Evolutionary conservation across 2,113 vertebrate species (phyloP).

Genomic region (Carollia perspicillata): DNA sequence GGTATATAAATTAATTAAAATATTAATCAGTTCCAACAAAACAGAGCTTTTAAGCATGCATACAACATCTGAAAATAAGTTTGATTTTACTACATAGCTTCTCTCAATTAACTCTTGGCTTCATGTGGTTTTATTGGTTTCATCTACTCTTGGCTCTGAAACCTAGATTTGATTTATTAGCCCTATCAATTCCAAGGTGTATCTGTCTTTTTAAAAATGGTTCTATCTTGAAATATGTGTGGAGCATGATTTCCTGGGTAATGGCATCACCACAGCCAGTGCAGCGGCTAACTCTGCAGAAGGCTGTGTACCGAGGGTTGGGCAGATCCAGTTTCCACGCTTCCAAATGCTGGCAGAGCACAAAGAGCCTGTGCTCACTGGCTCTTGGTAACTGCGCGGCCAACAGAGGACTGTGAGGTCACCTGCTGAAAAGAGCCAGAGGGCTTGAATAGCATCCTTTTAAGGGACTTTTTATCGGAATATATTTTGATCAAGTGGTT

Average conservation of each 20-base stretch:
- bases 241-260: neutral
- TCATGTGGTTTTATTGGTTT: neutral
- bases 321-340: neutral
- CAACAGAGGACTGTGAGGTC: neutral
- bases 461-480: neutral
- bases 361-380: neutral
- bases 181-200: neutral
- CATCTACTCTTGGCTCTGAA: conserved; percentile 16
- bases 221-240: neutral
- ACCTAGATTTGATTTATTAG: conserved; percentile 24
- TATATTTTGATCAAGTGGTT: neutral
- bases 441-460: neutral
- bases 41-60: neutral
- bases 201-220: neutral
- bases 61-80: neutral
- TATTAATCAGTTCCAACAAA: conserved; percentile 3
- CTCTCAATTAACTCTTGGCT: neutral
- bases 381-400: neutral
- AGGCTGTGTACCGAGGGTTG: neutral
- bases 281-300: neutral
- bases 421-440: neutral
- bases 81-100: neutral
- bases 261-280: neutral
- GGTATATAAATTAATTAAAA: neutral
- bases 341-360: neutral